Conservation (phyloP, 2,113 vertebrate genomes). For the Brachionichthys hirsutus region DNA sequence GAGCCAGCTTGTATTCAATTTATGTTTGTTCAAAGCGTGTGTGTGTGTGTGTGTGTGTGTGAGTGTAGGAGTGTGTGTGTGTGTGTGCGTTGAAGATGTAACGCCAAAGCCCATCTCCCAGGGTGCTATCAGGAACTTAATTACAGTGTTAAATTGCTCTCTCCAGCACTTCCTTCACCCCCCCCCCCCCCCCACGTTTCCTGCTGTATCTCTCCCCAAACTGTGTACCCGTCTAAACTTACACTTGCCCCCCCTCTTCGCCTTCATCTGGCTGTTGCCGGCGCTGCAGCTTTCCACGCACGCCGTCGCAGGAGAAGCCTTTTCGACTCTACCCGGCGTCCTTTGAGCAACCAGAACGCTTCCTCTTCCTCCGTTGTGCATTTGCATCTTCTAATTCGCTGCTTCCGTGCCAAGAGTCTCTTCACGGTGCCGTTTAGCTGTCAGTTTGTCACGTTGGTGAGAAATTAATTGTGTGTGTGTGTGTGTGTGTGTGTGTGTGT, state of each 20-base stretch:
- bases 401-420: conserved; percentile 1
- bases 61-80: conserved; percentile 13
- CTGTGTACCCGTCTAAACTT: conserved; percentile 23
- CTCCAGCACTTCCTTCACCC: conserved; percentile 33
- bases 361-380: conserved; percentile 3
- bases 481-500: too few species aligned
- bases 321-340: conserved; percentile 17
- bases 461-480: too few species aligned
- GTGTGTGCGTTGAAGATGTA: conserved; percentile 50
- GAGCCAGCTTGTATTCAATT: conserved; percentile 45
- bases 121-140: conserved; percentile 75
- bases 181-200: conserved; percentile 19
- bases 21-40: conserved; percentile 44
- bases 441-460: conserved; percentile 13
- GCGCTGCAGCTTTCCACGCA: conserved; percentile 10
- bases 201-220: conserved; percentile 13
- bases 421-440: conserved; percentile 11
- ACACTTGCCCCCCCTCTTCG: not conserved
- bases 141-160: conserved; percentile 72
- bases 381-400: conserved; percentile 21
- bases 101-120: conserved; percentile 71
- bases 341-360: not conserved
- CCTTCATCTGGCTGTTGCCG: conserved; percentile 13
- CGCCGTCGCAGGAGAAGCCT: conserved; percentile 6
- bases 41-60: conserved; percentile 27